These are phyloP conservation scores for Pachyramphus minor DNA, from an alignment of 2,113 vertebrate species.

Conservation along the genomic window DNA sequence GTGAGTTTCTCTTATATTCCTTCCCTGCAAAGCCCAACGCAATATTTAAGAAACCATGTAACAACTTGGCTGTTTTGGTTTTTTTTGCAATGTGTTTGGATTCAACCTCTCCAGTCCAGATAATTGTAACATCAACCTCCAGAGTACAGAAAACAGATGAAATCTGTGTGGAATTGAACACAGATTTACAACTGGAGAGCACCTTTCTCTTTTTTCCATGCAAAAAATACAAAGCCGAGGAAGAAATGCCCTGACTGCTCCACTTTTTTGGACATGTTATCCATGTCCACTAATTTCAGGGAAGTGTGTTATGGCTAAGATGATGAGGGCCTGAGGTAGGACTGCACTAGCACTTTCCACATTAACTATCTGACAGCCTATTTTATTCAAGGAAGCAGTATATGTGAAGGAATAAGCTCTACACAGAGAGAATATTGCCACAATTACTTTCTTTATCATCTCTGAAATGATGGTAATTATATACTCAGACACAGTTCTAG, in stretches of 20 bases:
- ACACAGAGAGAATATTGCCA: not conserved
- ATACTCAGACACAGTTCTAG: not conserved
- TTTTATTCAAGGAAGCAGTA: not conserved
- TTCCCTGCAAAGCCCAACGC: not conserved
- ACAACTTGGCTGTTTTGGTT: not conserved
- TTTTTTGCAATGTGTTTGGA: not conserved
- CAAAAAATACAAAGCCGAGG: not conserved
- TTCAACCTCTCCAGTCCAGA: not conserved
- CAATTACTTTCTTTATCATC: not conserved
- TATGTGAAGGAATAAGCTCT: not conserved
- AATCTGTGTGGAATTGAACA: not conserved
- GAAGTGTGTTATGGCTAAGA: not conserved
- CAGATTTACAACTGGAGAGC: not conserved
- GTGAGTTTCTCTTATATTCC: not conserved
- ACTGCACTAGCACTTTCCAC: not conserved
- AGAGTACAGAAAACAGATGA: not conserved
- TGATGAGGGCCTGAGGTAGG: not conserved
- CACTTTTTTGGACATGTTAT: not conserved
- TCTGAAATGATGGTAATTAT: not conserved
- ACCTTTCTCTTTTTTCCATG: not conserved
- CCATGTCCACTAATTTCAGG: not conserved
- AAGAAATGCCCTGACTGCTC: not conserved
- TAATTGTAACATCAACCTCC: fast-evolving
- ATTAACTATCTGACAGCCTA: not conserved
- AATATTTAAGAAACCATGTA: not conserved